phyloP scores from a whole-genome alignment of 2,888 invertebrate species.

The Hyles lineata region DNA sequence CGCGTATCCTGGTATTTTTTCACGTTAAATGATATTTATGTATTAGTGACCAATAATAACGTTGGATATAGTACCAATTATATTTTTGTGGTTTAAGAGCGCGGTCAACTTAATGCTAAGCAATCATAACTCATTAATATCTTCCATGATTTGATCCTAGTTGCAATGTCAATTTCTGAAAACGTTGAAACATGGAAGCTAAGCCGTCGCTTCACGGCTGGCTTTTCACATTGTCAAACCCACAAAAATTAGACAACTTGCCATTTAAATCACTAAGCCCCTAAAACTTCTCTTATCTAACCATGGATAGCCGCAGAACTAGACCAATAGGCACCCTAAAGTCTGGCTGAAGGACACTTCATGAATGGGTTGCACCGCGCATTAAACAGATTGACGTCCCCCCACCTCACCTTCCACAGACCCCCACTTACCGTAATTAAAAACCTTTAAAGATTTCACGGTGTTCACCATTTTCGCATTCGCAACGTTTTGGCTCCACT shows the following conservation, averaged over 20 bases:
- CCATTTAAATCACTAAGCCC: neutral
- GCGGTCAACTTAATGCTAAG: no score
- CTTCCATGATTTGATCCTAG: no score
- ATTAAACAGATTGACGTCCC: conserved; percentile 77
- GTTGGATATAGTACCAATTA: no score
- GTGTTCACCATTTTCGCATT: conserved; percentile 57
- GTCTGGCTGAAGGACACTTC: neutral
- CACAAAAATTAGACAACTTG: neutral
- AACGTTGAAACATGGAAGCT: no score
- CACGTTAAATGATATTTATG: conserved; percentile 14
- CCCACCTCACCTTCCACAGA: conserved; percentile 45
- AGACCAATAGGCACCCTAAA: neutral
- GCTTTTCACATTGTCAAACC: no score
- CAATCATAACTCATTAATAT: no score
- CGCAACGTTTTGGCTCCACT: conserved; percentile 54
- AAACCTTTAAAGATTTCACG: conserved; percentile 74
- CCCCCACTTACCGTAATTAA: conserved; percentile 79
- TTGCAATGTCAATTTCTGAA: no score
- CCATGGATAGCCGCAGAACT: no score
- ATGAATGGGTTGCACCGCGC: conserved; percentile 44
- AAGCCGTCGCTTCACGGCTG: no score
- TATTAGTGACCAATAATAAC: no score
- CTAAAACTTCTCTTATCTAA: neutral
- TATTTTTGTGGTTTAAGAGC: no score
- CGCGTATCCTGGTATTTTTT: conserved; percentile 33